These are phyloP conservation scores for Zhengitettix transpicula DNA, from an alignment of 2,888 invertebrate genomes.

Conservation along the genomic window DNA sequence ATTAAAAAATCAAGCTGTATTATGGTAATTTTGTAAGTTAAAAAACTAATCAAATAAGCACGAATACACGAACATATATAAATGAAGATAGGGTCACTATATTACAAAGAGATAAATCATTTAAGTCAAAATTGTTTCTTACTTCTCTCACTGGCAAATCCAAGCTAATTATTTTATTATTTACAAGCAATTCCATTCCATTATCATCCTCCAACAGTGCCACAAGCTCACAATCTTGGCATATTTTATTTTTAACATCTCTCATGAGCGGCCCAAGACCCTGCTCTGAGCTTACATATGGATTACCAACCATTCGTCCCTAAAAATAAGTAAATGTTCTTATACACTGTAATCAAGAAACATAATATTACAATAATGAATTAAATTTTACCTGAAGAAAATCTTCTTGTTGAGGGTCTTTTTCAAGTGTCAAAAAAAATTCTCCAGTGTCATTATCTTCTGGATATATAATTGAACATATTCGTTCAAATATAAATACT, in stretches of 20 bases:
- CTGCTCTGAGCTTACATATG: constrained; percentile 84
- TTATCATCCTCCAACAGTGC: constrained; percentile 95
- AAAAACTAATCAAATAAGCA: too few relatives aligned
- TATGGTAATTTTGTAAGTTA: too few relatives aligned
- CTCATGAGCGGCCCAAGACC: constrained; percentile 95
- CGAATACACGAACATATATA: too few relatives aligned
- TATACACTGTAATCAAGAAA: too few relatives aligned
- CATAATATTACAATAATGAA: not conserved
- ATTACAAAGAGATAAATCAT: too few relatives aligned
- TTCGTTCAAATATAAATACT: constrained; percentile 91
- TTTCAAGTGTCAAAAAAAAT: constrained; percentile 90
- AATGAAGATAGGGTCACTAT: too few relatives aligned
- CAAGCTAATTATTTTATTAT: constrained; percentile 94
- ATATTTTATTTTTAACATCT: constrained; percentile 97
- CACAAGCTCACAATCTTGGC: constrained; percentile 95
- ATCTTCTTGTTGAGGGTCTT: constrained; percentile 98
- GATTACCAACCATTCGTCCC: constrained; percentile 95
- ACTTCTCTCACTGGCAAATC: constrained; percentile 92
- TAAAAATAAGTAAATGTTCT: constrained; percentile 19
- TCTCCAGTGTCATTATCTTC: constrained; percentile 95
- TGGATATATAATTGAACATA: constrained; percentile 93
- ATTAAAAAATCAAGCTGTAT: too few relatives aligned
- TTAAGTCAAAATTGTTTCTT: too few relatives aligned
- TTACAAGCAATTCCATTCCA: constrained; percentile 94
- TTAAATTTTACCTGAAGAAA: constrained; percentile 64